Evolutionary conservation across 1,140 invertebrate species (phyloP), one percentile per base, ranked within the genome.

Genomic region (Achroia grisella): DNA sequence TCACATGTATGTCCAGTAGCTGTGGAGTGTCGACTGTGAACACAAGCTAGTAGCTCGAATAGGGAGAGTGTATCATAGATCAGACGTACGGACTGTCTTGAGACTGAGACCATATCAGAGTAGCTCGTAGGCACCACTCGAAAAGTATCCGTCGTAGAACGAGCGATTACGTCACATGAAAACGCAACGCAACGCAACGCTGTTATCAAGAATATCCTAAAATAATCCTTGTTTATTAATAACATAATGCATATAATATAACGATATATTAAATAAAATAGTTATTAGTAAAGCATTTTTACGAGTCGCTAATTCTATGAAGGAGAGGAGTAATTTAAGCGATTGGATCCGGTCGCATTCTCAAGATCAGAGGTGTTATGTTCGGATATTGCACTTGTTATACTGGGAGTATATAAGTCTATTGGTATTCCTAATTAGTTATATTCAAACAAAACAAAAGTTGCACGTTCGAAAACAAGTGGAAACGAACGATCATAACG

Each of bases 81-180:
- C 76, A 76, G 75, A 71, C 74, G 79, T 75, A 60, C 55, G 73
- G 73, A 80, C 66, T 71, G 75, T 83, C 79, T 83, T 80, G 79
- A 83, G 79, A 83, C 79, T 83, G 79, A 80, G 76, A 68, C 79
- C 79, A 80, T 83, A 83, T 80, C 79, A 83, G 59, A 68, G 68
- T 78, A 74, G 66, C 68, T 72, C 62, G 74, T 72, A 69, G 46
- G 54, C 39, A 62, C 43, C 52, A 54, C 59, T 70, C 56, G 67
- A 60, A 66, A 23, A 60, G 62, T 39, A 58, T 77, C 67, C 77
- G 66, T 75, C 70, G 73, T 80, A 83, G 76, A 77, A 79, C 61
- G 59, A 79, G 79, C 77, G 76, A 79, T 78, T 69, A 48, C 69
- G 71, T 73, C 45, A 62, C 55, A 62, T 44, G 53, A 63, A 17